A percentile compares a stretch with the other conserved stretches of the same genome.
These are phyloP conservation scores for Xenopus petersii DNA, from an alignment of 2,797 vertebrate genomes.

Conservation along the genomic window DNA sequence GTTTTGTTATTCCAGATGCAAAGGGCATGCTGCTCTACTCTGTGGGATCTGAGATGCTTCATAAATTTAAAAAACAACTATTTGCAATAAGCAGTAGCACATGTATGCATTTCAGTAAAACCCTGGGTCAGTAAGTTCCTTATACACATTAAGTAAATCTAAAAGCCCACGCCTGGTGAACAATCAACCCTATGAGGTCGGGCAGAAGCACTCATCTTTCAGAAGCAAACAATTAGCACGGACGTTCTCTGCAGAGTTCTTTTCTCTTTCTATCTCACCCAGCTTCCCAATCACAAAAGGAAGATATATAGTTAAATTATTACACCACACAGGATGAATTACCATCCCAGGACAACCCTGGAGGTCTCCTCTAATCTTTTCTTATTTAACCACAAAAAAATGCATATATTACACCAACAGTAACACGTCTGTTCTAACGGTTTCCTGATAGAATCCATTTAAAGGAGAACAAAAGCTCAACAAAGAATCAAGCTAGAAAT, in stretches of 20 bases:
- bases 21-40: too few relatives aligned
- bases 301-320: constrained; percentile 1
- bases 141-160: not conserved
- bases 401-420: not conserved
- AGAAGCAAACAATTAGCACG: constrained; percentile 13
- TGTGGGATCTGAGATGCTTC: not conserved
- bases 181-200: not conserved
- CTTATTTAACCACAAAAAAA: not conserved
- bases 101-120: constrained; percentile 9
- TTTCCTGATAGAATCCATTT: not conserved
- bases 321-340: constrained; percentile 12
- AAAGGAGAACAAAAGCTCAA: too few relatives aligned
- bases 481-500: too few relatives aligned
- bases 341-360: constrained; percentile 8
- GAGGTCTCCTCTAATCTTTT: constrained; percentile 11
- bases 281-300: constrained; percentile 9
- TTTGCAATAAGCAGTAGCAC: constrained; percentile 18
- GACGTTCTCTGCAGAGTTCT: not conserved
- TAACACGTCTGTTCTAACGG: not conserved
- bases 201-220: not conserved
- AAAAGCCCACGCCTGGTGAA: constrained; percentile 5
- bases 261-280: not conserved
- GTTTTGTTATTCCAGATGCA: too few relatives aligned
- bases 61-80: constrained; percentile 4
- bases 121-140: constrained; percentile 11